A percentile compares a stretch with the other conserved stretches of the same genome.
phyloP scores from a whole-genome alignment of 2,888 invertebrate genomes.

The Operophtera brumata region DNA sequence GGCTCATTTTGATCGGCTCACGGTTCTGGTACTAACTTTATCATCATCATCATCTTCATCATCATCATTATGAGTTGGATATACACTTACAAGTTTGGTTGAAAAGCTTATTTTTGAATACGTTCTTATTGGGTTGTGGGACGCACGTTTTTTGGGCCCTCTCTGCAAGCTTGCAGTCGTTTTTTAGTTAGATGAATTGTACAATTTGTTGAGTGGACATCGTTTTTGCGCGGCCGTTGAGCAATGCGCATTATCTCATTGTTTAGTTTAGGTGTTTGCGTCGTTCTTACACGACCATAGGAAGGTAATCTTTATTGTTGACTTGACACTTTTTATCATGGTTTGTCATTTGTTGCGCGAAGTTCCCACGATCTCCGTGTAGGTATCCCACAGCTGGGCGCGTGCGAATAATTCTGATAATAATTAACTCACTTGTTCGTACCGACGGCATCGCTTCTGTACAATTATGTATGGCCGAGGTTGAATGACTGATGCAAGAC shows the following conservation, averaged over 20 bases:
- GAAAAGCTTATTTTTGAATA: no score
- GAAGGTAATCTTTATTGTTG: conserved; percentile 56
- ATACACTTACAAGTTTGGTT: no score
- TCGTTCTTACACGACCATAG: conserved; percentile 49
- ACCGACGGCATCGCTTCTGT: conserved; percentile 50
- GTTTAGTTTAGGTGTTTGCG: conserved; percentile 52
- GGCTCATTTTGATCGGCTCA: no score
- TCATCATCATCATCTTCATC: no score
- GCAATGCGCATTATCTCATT: conserved; percentile 67
- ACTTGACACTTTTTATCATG: conserved; percentile 48
- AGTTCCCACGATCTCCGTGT: conserved; percentile 54
- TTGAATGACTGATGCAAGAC: conserved; percentile 64
- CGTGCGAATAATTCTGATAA: conserved; percentile 61
- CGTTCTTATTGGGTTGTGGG: no score
- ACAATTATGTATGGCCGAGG: conserved; percentile 56
- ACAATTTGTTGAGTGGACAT: conserved; percentile 46
- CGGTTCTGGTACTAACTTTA: no score
- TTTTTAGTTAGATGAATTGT: neutral
- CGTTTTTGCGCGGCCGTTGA: conserved; percentile 50
- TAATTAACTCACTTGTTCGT: conserved; percentile 53
- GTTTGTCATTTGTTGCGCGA: conserved; percentile 48
- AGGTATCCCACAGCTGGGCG: conserved; percentile 48
- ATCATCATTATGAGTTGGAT: no score
- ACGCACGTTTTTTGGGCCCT: neutral
- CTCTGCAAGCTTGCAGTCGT: no score